These are phyloP conservation scores for Heliconius hermathena DNA, from an alignment of 1,140 invertebrate species.

Conservation along the genomic window DNA sequence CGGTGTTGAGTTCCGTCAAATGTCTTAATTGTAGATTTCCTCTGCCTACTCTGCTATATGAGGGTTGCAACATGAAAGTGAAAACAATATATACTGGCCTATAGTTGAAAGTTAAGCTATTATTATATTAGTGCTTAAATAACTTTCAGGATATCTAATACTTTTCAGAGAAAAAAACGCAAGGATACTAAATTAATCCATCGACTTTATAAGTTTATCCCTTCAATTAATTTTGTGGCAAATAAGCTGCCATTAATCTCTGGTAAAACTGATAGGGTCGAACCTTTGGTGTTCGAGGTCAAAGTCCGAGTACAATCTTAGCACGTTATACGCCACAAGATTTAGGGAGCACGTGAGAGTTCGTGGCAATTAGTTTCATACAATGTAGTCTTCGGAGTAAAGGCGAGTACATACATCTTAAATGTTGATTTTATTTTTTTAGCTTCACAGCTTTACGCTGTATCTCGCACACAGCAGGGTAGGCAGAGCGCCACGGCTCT, in stretches of 20 bases:
- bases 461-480: no score
- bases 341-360: conserved; percentile 24
- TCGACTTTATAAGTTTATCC: background rate
- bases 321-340: conserved; percentile 19
- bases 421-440: no score
- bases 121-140: background rate
- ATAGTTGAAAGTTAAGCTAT: no score
- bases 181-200: background rate
- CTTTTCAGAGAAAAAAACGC: background rate
- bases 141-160: conserved; percentile 4
- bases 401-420: background rate
- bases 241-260: conserved; percentile 55
- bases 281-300: conserved; percentile 44
- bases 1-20: no score
- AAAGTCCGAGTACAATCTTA: conserved; percentile 26
- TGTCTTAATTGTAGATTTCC: no score
- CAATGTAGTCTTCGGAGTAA: background rate
- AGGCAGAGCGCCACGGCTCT: no score
- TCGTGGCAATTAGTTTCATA: background rate
- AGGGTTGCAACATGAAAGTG: no score
- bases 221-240: conserved; percentile 26
- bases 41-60: no score
- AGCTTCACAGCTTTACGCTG: no score
- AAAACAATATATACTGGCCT: no score
- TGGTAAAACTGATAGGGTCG: conserved; percentile 55